Evolutionary conservation across 2,797 vertebrate genomes (phyloP).

Genomic region (Arremon aurantiirostris): DNA sequence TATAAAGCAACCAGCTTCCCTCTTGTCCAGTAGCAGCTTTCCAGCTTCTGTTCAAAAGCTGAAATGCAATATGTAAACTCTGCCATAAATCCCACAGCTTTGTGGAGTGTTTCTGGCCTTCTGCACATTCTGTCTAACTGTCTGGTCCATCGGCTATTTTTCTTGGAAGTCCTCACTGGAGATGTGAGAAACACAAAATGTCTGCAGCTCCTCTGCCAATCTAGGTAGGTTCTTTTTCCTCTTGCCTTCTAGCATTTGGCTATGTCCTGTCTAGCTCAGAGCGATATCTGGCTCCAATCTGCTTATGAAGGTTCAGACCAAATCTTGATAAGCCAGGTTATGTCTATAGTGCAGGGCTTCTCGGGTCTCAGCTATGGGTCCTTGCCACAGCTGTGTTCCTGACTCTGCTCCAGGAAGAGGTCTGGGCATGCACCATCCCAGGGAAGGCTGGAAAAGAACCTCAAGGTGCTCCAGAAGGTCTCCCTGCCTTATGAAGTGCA

Average conservation of each 20-base stretch:
- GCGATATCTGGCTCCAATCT: slow-evolving; percentile 61
- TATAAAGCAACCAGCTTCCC: not conserved
- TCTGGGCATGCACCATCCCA: slow-evolving; percentile 28
- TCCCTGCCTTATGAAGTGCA: fast-evolving
- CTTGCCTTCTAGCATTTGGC: slow-evolving; percentile 57
- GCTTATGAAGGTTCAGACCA: slow-evolving; percentile 15
- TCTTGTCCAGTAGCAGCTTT: not conserved
- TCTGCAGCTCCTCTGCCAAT: slow-evolving; percentile 31
- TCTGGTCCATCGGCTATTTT: slow-evolving; percentile 46
- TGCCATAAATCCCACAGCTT: not conserved
- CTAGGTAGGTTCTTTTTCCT: slow-evolving; percentile 44
- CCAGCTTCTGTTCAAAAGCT: not conserved
- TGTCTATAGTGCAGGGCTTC: not conserved
- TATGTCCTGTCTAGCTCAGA: slow-evolving; percentile 44
- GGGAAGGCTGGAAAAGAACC: not conserved
- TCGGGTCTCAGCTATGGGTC: slow-evolving; percentile 43
- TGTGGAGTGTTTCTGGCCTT: not conserved
- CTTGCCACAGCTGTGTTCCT: slow-evolving; percentile 23
- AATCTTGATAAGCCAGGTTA: slow-evolving; percentile 52
- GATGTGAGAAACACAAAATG: slow-evolving; percentile 8
- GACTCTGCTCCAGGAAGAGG: not conserved
- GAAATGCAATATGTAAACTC: not conserved
- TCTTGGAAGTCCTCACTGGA: slow-evolving; percentile 47
- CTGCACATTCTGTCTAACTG: slow-evolving; percentile 9
- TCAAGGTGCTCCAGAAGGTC: not conserved